Evolutionary conservation across 1,140 invertebrate genomes (phyloP).

Genomic region (Eupristina koningsbergeri): DNA sequence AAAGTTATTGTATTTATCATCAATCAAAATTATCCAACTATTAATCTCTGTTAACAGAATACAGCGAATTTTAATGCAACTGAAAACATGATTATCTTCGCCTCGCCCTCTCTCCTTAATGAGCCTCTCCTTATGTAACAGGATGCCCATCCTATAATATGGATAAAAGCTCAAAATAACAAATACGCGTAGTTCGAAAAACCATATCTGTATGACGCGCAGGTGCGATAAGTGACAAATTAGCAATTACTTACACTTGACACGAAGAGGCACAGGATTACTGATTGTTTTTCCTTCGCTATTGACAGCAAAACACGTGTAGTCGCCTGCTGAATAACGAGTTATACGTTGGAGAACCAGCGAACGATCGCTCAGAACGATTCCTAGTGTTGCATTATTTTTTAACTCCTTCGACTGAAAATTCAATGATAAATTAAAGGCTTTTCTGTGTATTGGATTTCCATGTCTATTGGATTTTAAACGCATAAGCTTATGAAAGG

Average conservation of each 20-base stretch:
- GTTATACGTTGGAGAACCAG: conserved; percentile 87
- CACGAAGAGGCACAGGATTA: conserved; percentile 83
- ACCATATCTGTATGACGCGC: neutral
- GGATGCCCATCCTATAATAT: conserved; percentile 28
- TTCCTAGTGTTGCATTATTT: conserved; percentile 83
- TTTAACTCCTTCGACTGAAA: conserved; percentile 82
- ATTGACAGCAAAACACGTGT: conserved; percentile 87
- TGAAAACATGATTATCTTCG: conserved; percentile 14
- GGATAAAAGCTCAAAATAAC: conserved; percentile 19
- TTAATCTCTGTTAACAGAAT: conserved; percentile 19
- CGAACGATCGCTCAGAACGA: conserved; percentile 87
- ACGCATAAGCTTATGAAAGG: no score
- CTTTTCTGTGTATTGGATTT: no score
- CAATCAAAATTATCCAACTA: conserved; percentile 10
- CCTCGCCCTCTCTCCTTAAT: conserved; percentile 24
- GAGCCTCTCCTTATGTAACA: conserved; percentile 22
- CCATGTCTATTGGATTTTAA: no score
- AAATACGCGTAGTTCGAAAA: neutral
- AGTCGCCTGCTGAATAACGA: conserved; percentile 84
- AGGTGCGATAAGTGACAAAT: conserved; percentile 25
- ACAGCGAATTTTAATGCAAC: conserved; percentile 18
- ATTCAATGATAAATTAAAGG: neutral
- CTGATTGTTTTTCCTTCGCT: conserved; percentile 86
- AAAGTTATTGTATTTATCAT: neutral
- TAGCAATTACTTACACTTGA: conserved; percentile 82